Percentiles rank a stretch among this genome's conserved stretches.
These are phyloP conservation scores for Monopterus albus DNA, from an alignment of 2,113 vertebrate genomes.

Conservation along the genomic window DNA sequence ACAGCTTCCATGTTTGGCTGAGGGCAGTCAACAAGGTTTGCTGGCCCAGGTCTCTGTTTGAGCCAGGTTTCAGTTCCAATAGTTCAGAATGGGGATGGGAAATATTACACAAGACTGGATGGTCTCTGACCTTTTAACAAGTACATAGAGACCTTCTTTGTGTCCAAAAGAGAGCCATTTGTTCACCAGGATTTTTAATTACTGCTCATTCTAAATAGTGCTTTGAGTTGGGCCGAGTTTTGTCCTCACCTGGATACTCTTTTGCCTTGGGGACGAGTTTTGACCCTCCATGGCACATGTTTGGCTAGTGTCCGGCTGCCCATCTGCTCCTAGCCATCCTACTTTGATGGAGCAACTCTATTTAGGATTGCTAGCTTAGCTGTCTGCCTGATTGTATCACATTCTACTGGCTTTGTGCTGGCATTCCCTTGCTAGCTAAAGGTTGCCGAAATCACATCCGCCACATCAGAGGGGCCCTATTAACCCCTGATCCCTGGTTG, in stretches of 20 bases:
- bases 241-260: constrained; percentile 72
- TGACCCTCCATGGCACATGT: constrained; percentile 70
- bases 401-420: constrained; percentile 91
- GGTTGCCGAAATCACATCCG: constrained; percentile 93
- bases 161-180: constrained; percentile 61
- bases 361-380: constrained; percentile 86
- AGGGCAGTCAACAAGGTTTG: constrained; percentile 33
- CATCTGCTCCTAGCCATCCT: constrained; percentile 84
- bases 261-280: constrained; percentile 46
- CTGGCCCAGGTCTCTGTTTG: constrained; percentile 30
- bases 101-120: constrained; percentile 50
- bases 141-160: constrained; percentile 69
- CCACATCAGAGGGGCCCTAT: constrained; percentile 92
- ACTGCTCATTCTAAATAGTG: constrained; percentile 53
- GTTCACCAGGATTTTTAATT: constrained; percentile 74
- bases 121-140: constrained; percentile 70
- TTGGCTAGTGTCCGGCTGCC: constrained; percentile 81
- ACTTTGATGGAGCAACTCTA: constrained; percentile 80
- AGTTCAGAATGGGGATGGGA: constrained; percentile 46
- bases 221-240: constrained; percentile 44
- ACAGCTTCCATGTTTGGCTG: constrained; percentile 52
- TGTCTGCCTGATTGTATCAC: constrained; percentile 96
- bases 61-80: constrained; percentile 21
- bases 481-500: constrained; percentile 92
- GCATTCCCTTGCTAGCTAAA: constrained; percentile 85